A percentile compares a stretch with the other conserved stretches of the same genome.
phyloP scores from a whole-genome alignment of 2,888 invertebrate species.

The Xiphydria camelus region DNA sequence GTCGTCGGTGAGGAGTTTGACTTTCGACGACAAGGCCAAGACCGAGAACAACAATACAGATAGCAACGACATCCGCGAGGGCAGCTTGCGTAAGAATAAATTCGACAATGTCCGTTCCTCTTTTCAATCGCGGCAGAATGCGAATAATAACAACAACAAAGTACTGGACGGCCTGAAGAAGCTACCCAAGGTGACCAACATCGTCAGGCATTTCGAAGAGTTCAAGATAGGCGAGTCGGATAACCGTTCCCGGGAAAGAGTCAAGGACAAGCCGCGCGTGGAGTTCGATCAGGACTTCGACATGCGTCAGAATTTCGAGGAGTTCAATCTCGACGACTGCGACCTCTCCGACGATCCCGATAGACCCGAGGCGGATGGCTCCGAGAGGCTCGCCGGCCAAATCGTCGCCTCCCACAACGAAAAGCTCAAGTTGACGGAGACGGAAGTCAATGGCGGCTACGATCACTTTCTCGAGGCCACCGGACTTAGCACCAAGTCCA shows the following conservation, averaged over 20 bases:
- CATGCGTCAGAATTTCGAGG: conserved; percentile 77
- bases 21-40: conserved; percentile 42
- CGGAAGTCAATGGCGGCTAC: conserved; percentile 60
- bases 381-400: conserved; percentile 45
- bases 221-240: conserved; percentile 46
- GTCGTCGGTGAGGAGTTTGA: conserved; percentile 34
- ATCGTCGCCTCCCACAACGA: conserved; percentile 7
- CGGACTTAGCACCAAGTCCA: conserved; percentile 78
- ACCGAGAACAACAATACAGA: neutral
- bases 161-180: conserved; percentile 7
- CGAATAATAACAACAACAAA: conserved; percentile 20
- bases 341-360: conserved; percentile 61
- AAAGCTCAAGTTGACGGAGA: no score
- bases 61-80: conserved; percentile 19
- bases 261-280: conserved; percentile 19
- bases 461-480: conserved; percentile 80
- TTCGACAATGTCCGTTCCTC: conserved; percentile 43
- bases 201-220: conserved; percentile 55
- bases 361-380: conserved; percentile 49
- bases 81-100: conserved; percentile 36
- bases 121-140: conserved; percentile 33
- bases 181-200: conserved; percentile 45
- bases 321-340: conserved; percentile 76
- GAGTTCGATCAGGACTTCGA: conserved; percentile 62
- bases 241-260: conserved; percentile 12